A percentile compares a stretch with the other conserved stretches of the same genome.
These are phyloP conservation scores for Clarias pachynema DNA, from an alignment of 2,797 vertebrate genomes.

Conservation along the genomic window DNA sequence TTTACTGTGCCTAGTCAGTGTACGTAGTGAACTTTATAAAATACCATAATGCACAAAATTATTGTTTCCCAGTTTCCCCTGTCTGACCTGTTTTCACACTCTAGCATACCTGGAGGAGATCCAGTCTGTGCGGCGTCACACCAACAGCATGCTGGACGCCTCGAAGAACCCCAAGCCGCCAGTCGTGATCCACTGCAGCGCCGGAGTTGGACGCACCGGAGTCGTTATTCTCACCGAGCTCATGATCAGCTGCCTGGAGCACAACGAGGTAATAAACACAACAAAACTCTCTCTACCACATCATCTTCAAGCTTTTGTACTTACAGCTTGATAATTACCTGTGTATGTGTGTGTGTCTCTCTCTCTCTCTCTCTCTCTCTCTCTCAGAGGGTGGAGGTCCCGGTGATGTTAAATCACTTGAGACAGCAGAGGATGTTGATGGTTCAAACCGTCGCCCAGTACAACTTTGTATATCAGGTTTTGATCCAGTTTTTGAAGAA, in stretches of 20 bases:
- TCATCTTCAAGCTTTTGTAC: not conserved
- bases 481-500: conserved; percentile 96
- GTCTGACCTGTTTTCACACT: not conserved
- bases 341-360: not conserved
- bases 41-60: not conserved
- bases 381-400: conserved; percentile 88
- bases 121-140: conserved; percentile 93
- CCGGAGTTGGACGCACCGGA: conserved; percentile 90
- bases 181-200: conserved; percentile 93
- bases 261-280: conserved; percentile 82
- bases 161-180: conserved; percentile 87
- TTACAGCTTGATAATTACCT: too few relatives aligned
- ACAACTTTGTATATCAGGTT: conserved; percentile 96
- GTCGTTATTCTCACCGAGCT: conserved; percentile 95
- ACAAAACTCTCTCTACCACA: not conserved
- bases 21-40: not conserved
- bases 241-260: conserved; percentile 96
- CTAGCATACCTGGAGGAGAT: conserved; percentile 96
- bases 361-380: conserved; percentile 20
- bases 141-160: conserved; percentile 93
- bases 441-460: conserved; percentile 96
- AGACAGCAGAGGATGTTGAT: conserved; percentile 94
- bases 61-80: not conserved
- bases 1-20: not conserved
- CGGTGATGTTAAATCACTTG: conserved; percentile 87